phyloP scores from a whole-genome alignment of 2,888 invertebrate genomes.

The Eristalis arbustorum region DNA sequence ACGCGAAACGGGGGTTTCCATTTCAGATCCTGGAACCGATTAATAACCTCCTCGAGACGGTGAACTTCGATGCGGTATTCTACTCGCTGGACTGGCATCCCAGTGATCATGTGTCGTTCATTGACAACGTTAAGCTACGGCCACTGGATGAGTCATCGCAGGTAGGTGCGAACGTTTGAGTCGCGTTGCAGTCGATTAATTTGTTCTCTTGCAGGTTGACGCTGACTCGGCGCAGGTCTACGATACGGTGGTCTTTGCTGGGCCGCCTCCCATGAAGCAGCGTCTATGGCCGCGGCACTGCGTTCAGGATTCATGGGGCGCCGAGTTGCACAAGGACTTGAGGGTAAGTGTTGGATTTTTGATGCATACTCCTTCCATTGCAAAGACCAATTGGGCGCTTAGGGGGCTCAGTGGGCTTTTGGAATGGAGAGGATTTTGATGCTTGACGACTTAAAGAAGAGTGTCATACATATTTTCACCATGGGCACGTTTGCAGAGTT shows the following conservation, averaged over 20 bases:
- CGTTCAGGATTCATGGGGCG: slow-evolving; percentile 97
- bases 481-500: too few relatives aligned
- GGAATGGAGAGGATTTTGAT: too few relatives aligned
- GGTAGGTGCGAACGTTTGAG: slow-evolving; percentile 79
- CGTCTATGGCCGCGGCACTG: slow-evolving; percentile 98
- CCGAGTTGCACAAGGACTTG: slow-evolving; percentile 93
- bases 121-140: slow-evolving; percentile 92
- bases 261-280: slow-evolving; percentile 92
- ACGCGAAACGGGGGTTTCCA: not conserved
- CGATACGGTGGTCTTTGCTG: slow-evolving; percentile 96
- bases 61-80: slow-evolving; percentile 92
- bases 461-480: too few relatives aligned
- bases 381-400: too few relatives aligned
- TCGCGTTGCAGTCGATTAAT: not conserved
- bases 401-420: too few relatives aligned
- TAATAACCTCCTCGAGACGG: slow-evolving; percentile 89
- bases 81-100: slow-evolving; percentile 99
- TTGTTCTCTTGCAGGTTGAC: slow-evolving; percentile 81
- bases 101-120: slow-evolving; percentile 93
- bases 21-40: slow-evolving; percentile 85
- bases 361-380: not conserved
- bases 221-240: slow-evolving; percentile 90
- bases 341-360: slow-evolving; percentile 82
- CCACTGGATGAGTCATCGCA: slow-evolving; percentile 87
- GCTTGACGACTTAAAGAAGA: too few relatives aligned